Evolutionary conservation across 2,888 invertebrate species (phyloP), one percentile per base, ranked within the genome.

Genomic region (Eretmocerus hayati): DNA sequence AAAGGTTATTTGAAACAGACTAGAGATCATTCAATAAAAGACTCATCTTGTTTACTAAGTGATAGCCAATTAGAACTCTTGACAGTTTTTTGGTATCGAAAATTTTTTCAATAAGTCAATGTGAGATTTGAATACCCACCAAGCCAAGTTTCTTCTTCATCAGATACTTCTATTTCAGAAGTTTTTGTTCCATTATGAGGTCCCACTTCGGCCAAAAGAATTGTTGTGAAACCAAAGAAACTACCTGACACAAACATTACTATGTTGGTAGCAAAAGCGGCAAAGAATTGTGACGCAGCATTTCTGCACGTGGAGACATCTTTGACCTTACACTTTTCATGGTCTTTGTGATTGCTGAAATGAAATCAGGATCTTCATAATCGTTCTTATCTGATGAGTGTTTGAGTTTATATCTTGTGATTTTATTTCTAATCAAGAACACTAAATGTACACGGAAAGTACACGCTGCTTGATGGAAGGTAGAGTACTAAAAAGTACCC

Each of bases 111-210:
- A n/a, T n/a, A n/a, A n/a, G n/a, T n/a, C n/a, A n/a, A n/a, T n/a
- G n/a, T n/a, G n/a, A n/a, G n/a, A 9, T 30, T 40, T 26, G n/a
- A n/a, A 19, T 19, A 46, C 46, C 2, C 15, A 46, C 46, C 31
- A 13, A 40, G 35, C 46, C 40, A 46, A 13, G 46, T 19, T n/a
- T 32, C 5, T 23, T 46, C 22, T n/a, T 2, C 15, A 8, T 18
- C 3, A n/a, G 46, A 20, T 8, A 23, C 5, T 8, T 5, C 15
- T 5, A 22, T 39, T n/a, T 39, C 46, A 16, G 39, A n/a, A 22
- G 39, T 5, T n/a, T 38, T 19, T 36, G 8, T 26, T 6, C 36
- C 32, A n/a, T n/a, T n/a, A n/a, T n/a, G n/a, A n/a, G n/a, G n/a
- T n/a, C n/a, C n/a, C n/a, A 22, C 21, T 2, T 20, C 21, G 9